phyloP scores from a whole-genome alignment of 2,888 invertebrate species.

The Dicroscelio sp. region DNA sequence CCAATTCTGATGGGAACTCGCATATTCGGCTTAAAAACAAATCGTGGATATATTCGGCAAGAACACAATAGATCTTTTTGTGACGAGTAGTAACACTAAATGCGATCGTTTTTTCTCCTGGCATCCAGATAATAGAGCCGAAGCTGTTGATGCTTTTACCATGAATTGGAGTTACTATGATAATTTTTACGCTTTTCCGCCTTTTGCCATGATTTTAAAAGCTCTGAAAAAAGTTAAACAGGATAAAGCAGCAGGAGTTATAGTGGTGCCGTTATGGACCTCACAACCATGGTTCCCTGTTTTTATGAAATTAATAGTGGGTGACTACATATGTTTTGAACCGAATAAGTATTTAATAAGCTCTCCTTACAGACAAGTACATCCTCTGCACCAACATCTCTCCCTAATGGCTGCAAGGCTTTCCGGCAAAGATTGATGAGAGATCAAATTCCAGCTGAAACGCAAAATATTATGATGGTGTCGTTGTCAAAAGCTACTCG shows the following conservation, averaged over 20 bases:
- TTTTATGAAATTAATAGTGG: not conserved
- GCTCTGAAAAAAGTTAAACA: constrained; percentile 85
- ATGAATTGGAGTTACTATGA: constrained; percentile 51
- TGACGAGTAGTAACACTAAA: constrained; percentile 64
- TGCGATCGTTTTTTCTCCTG: constrained; percentile 54
- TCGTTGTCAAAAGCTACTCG: constrained; percentile 81
- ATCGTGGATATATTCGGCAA: too few species aligned
- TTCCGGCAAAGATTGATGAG: constrained; percentile 79
- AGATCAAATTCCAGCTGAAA: constrained; percentile 66
- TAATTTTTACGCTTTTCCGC: constrained; percentile 86
- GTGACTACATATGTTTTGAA: not conserved
- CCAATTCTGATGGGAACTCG: too few species aligned
- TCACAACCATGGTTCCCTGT: constrained; percentile 81
- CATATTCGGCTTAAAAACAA: too few species aligned
- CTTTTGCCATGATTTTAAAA: constrained; percentile 85
- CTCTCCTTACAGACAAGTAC: constrained; percentile 82
- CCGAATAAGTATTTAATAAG: constrained; percentile 72
- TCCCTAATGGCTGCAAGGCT: constrained; percentile 75
- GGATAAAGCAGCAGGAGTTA: constrained; percentile 82
- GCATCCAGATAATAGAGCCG: not conserved
- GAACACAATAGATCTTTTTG: too few species aligned
- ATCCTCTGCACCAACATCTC: constrained; percentile 61
- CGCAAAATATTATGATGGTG: constrained; percentile 65
- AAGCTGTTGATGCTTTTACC: constrained; percentile 71
- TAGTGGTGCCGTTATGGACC: constrained; percentile 87